A percentile compares a stretch with the other conserved stretches of the same genome.
phyloP scores from a whole-genome alignment of 2,888 invertebrate species.

The Netelia fuscicornis region DNA sequence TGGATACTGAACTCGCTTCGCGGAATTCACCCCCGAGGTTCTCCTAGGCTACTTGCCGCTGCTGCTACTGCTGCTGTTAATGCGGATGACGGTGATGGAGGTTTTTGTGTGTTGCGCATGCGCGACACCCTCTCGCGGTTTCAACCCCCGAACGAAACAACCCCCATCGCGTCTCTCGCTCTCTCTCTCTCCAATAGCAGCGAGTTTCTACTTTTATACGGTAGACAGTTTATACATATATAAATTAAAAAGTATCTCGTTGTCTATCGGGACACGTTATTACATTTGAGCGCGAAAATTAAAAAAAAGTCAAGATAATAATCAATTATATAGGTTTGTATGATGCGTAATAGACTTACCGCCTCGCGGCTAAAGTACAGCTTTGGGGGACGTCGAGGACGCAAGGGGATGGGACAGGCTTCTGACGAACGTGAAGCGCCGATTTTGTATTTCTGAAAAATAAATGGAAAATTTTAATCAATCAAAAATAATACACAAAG shows the following conservation, averaged over 20 bases:
- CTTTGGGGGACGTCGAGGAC: constrained; percentile 43
- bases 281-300: constrained; percentile 8
- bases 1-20: constrained; percentile 82
- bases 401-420: constrained; percentile 42
- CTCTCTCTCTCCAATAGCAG: background rate
- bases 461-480: background rate
- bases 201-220: background rate
- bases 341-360: constrained; percentile 30
- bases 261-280: background rate
- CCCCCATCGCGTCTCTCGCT: too few species aligned
- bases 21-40: constrained; percentile 78
- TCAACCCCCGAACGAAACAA: constrained; percentile 45
- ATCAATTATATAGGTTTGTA: background rate
- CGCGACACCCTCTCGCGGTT: constrained; percentile 67
- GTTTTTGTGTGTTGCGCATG: constrained; percentile 77
- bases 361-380: constrained; percentile 60
- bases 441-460: constrained; percentile 48
- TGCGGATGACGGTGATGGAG: constrained; percentile 26
- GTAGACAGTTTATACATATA: background rate
- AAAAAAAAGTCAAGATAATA: constrained; percentile 39
- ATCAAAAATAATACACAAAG: background rate
- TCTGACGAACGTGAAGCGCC: constrained; percentile 28
- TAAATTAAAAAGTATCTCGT: background rate
- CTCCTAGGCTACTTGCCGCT: background rate
- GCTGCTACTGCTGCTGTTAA: background rate